phyloP scores from a whole-genome alignment of 2,797 vertebrate species.

The Coregonus suidteri region DNA sequence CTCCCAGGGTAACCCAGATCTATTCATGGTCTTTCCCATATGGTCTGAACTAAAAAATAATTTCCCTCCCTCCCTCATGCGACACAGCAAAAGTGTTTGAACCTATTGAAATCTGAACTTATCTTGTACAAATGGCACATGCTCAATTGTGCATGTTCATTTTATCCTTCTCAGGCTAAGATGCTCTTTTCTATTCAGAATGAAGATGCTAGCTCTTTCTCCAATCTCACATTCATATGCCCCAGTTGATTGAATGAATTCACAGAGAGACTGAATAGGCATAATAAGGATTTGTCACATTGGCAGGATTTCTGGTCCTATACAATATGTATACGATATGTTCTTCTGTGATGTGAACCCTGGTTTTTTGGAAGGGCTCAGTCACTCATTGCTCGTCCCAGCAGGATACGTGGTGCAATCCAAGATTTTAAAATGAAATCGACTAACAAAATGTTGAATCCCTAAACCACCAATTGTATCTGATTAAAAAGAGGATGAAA shows the following conservation, averaged over 20 bases:
- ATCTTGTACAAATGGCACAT: background rate
- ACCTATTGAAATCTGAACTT: background rate
- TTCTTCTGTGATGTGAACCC: slow-evolving; percentile 22
- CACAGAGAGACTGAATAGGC: slow-evolving; percentile 27
- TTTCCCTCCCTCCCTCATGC: background rate
- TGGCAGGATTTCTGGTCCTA: slow-evolving; percentile 40
- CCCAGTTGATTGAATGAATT: slow-evolving; percentile 38
- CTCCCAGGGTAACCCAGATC: background rate
- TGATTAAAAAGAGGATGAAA: slow-evolving; percentile 48
- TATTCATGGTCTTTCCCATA: background rate
- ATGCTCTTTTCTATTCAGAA: background rate
- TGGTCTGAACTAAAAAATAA: background rate
- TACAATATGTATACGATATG: background rate
- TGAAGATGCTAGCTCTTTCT: slow-evolving; percentile 3
- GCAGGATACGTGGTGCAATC: slow-evolving; percentile 20
- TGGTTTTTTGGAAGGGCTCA: slow-evolving; percentile 17
- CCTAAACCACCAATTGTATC: slow-evolving; percentile 46
- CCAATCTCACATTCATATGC: slow-evolving; percentile 33
- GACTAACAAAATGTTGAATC: slow-evolving; percentile 41
- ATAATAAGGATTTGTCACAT: slow-evolving; percentile 37
- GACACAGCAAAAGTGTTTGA: background rate
- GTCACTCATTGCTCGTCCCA: slow-evolving; percentile 21
- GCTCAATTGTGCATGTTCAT: background rate
- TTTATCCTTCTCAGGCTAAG: background rate
- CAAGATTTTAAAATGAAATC: slow-evolving; percentile 33